Evolutionary conservation across 2,888 invertebrate genomes (phyloP).

Genomic region (Syrphus vitripennis): DNA sequence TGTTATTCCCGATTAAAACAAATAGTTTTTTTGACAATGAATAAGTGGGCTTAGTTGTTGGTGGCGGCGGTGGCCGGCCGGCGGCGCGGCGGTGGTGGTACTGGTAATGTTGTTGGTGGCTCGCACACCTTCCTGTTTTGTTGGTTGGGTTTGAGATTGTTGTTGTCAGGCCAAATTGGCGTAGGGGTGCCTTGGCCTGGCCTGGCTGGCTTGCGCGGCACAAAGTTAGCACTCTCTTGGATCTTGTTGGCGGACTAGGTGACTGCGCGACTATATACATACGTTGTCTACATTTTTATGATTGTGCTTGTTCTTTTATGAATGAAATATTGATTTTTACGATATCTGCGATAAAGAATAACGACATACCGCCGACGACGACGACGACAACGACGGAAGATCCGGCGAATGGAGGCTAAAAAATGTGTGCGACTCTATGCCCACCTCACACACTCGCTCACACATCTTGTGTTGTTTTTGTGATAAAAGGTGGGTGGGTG

Average conservation of each 20-base stretch:
- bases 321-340: conserved; percentile 69
- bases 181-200: conserved; percentile 20
- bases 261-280: conserved; percentile 11
- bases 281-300: conserved; percentile 24
- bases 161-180: conserved; percentile 8
- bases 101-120: neutral
- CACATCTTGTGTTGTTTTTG: neutral
- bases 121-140: conserved; percentile 45
- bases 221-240: conserved; percentile 6
- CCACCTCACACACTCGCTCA: conserved; percentile 7
- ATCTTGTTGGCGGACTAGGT: conserved; percentile 31
- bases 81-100: neutral
- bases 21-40: conserved; percentile 32
- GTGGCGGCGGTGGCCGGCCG: neutral
- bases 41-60: conserved; percentile 23
- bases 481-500: conserved; percentile 54
- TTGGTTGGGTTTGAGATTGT: neutral
- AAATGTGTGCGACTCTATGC: neutral
- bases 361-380: neutral
- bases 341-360: conserved; percentile 45
- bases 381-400: neutral
- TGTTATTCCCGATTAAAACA: conserved; percentile 33
- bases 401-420: conserved; percentile 1
- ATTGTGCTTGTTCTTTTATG: conserved; percentile 44
- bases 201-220: neutral